phyloP scores from a whole-genome alignment of 2,888 invertebrate species.

The Amphipyra berbera region DNA sequence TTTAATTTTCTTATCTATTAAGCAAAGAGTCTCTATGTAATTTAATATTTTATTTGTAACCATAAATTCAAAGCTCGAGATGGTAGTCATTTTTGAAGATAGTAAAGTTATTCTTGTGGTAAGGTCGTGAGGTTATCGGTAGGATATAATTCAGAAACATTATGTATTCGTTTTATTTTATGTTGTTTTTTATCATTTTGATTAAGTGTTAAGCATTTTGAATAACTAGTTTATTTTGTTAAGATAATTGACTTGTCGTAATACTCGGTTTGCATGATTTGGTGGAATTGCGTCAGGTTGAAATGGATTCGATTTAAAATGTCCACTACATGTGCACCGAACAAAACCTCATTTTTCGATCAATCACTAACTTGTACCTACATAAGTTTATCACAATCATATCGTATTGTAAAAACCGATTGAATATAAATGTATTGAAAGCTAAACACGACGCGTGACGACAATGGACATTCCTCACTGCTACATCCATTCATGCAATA shows the following conservation, averaged over 20 bases:
- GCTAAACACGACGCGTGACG: conserved; percentile 31
- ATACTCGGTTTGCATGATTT: too few relatives aligned
- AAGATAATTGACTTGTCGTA: background rate
- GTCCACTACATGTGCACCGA: background rate
- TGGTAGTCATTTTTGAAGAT: conserved; percentile 45
- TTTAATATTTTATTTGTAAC: conserved; percentile 36
- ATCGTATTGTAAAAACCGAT: conserved; percentile 24
- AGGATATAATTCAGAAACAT: conserved; percentile 27
- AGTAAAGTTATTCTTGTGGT: conserved; percentile 35
- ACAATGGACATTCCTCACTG: conserved; percentile 51
- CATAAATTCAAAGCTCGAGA: conserved; percentile 38
- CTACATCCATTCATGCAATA: conserved; percentile 70
- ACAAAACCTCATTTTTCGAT: background rate
- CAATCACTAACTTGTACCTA: background rate
- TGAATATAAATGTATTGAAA: conserved; percentile 46
- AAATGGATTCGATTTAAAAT: background rate
- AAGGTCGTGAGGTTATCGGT: conserved; percentile 41
- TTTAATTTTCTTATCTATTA: conserved; percentile 40
- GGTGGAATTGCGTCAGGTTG: too few relatives aligned
- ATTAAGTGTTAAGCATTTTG: conserved; percentile 11
- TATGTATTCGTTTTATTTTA: conserved; percentile 14
- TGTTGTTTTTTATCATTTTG: conserved; percentile 21
- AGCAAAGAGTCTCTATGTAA: conserved; percentile 23
- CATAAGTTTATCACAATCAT: conserved; percentile 32
- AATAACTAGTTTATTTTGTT: background rate